Conservation (phyloP, 2,888 invertebrate species). For the Dendrolimus pini region DNA sequence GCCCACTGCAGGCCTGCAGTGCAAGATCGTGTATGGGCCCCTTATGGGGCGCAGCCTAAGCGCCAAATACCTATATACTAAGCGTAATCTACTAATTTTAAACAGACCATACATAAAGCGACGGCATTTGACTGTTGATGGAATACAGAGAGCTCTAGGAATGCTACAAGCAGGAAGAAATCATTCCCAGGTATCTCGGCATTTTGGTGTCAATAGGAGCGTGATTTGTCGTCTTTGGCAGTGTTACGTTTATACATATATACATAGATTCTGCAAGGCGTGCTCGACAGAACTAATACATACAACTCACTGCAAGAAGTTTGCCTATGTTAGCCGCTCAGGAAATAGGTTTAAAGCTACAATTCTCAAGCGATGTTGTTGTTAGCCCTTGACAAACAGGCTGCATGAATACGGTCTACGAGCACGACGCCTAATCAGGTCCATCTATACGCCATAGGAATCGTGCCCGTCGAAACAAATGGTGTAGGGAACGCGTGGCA, state of each 20-base stretch:
- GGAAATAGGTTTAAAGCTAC: no score
- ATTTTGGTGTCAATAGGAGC: constrained; percentile 5
- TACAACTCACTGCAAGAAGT: no score
- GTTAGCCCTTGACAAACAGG: no score
- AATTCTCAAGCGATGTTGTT: no score
- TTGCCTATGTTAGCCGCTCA: no score
- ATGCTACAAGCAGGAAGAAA: constrained; percentile 4
- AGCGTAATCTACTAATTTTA: no score
- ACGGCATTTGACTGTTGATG: not conserved
- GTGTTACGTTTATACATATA: not conserved
- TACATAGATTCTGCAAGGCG: not conserved
- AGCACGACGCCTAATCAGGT: not conserved
- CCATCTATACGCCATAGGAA: not conserved
- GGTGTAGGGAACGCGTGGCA: not conserved
- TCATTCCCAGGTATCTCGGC: constrained; percentile 2
- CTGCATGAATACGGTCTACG: no score
- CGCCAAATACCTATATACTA: no score
- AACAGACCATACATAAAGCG: no score
- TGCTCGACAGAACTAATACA: not conserved
- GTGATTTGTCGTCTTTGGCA: constrained; percentile 5
- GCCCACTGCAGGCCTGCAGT: no score
- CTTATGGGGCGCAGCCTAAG: no score
- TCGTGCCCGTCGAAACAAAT: not conserved
- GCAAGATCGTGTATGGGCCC: no score
- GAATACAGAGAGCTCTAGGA: constrained; percentile 6